These are phyloP conservation scores for Mus minutoides DNA, from an alignment of 2,797 vertebrate species.

Conservation along the genomic window DNA sequence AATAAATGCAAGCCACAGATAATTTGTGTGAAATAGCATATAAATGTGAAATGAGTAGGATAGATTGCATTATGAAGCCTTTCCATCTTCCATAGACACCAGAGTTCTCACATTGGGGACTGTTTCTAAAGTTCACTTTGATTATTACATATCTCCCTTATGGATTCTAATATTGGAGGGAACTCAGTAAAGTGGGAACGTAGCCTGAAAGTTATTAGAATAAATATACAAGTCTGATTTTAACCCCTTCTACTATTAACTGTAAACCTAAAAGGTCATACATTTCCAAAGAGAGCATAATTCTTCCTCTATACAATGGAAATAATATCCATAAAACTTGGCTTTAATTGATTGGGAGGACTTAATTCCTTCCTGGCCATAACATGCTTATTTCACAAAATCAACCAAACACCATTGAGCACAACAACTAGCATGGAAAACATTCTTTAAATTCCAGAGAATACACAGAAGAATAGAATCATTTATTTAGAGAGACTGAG, in stretches of 20 bases:
- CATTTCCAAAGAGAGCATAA: neutral
- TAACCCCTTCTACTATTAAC: neutral
- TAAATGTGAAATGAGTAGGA: neutral
- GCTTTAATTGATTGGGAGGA: neutral
- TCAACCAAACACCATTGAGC: neutral
- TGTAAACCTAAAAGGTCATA: neutral
- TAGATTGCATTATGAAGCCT: neutral
- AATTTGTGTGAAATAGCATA: neutral
- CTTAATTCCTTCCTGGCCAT: too few relatives aligned
- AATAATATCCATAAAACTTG: neutral
- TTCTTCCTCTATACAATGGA: neutral
- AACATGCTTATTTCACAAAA: neutral
- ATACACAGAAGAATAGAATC: neutral
- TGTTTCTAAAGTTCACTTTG: neutral
- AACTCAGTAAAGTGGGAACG: neutral
- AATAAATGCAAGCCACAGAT: neutral
- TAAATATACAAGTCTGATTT: neutral
- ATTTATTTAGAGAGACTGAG: neutral
- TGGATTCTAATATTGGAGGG: neutral
- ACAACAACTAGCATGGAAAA: neutral
- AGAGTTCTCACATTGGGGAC: neutral
- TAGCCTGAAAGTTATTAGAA: neutral
- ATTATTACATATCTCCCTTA: neutral
- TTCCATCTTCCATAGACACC: neutral
- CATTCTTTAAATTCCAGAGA: neutral